phyloP scores from a whole-genome alignment of 2,888 invertebrate genomes.

The Campaea margaritaria region DNA sequence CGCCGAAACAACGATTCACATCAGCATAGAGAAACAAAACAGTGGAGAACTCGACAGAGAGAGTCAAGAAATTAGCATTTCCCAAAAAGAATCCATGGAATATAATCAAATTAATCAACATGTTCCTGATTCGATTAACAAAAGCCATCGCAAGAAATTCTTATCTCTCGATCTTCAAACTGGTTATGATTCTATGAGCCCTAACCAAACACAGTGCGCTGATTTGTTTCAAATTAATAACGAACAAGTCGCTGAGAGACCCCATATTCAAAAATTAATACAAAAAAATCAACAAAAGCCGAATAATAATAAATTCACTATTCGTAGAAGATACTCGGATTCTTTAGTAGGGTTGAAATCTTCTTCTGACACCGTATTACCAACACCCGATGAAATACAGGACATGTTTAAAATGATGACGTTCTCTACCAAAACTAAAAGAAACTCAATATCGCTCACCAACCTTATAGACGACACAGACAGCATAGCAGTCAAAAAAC shows the following conservation, averaged over 20 bases:
- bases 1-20: conserved; percentile 81
- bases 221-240: conserved; percentile 38
- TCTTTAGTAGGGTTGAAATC: conserved; percentile 53
- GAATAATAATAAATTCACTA: conserved; percentile 31
- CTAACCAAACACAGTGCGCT: conserved; percentile 42
- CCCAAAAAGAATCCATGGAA: conserved; percentile 35
- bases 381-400: conserved; percentile 56
- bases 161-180: conserved; percentile 68
- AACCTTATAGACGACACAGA: conserved; percentile 40
- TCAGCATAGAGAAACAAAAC: conserved; percentile 69
- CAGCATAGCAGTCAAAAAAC: conserved; percentile 49
- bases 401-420: conserved; percentile 63
- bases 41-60: conserved; percentile 48
- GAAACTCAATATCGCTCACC: conserved; percentile 27
- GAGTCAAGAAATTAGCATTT: conserved; percentile 10
- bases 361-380: conserved; percentile 42
- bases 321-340: conserved; percentile 63
- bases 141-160: conserved; percentile 56
- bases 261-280: conserved; percentile 18
- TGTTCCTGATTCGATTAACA: conserved; percentile 29
- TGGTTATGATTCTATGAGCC: conserved; percentile 52
- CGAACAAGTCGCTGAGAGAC: conserved; percentile 29
- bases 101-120: conserved; percentile 30
- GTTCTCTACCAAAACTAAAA: conserved; percentile 16
- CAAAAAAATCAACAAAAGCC: conserved; percentile 12